Evolutionary conservation across 2,113 vertebrate genomes (phyloP), one percentile per base, ranked within the genome.

Genomic region (Gorsachius goisagi): DNA sequence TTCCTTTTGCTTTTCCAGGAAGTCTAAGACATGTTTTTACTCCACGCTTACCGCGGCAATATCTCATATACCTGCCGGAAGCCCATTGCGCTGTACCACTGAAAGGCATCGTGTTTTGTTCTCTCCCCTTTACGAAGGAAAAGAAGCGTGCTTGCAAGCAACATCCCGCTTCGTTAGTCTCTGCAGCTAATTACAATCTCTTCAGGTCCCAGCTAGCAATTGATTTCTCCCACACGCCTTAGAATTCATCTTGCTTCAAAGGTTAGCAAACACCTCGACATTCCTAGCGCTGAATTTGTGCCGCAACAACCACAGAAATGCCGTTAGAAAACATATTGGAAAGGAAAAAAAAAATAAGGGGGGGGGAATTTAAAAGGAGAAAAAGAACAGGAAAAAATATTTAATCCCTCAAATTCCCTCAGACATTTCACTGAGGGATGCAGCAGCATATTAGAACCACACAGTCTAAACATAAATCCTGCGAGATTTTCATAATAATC

Each of bases 11-110:
- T 39, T 39, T 75, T 41, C 50, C 52, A 49, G 24, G 35, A 44
- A 19, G 6, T 23, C 35, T 3, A 24, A 50, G 72, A 16, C 24
- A 4, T 2, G 8, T 18, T 37, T 69, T 45, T 17, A 44, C 33
- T 32, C 55, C 8, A 22, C 22, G 0, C 15, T 33, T 15, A 30
- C 2, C 39, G 1, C 11, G 8, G 10, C 4, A n/a, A 21, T 7
- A 7, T 26, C 73, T 60, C 16, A 37, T 15, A 50, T 3, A 52
- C 72, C 41, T 4, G 19, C n/a, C 4, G 62, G 62, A 15, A 58
- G 35, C 30, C 6, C 35, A 2, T 32, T 23, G 20, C 1, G 2
- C 33, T 37, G 12, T 33, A 3, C 30, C 37, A 1, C 64, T 17
- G 22, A 39, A 63, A n/a, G 15, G 24, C 49, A 9, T 24, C 35